phyloP scores from a whole-genome alignment of 2,797 vertebrate genomes.

The Pseudopleuronectes americanus region DNA sequence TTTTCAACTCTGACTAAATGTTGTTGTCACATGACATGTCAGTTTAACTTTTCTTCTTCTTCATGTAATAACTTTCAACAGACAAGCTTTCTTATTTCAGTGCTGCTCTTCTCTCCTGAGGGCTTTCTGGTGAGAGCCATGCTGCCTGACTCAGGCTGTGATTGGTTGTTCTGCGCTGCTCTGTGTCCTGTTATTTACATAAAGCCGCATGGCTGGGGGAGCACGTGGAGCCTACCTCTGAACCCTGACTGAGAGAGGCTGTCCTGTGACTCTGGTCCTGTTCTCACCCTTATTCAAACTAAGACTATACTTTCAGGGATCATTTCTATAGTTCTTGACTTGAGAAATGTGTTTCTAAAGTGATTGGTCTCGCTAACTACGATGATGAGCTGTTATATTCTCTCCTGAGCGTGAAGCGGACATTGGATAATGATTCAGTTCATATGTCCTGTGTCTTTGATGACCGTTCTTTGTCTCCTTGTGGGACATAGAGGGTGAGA shows the following conservation, averaged over 20 bases:
- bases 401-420: slow-evolving; percentile 62
- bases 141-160: not conserved
- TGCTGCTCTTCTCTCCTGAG: no score
- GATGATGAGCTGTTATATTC: slow-evolving; percentile 60
- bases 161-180: not conserved
- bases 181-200: not conserved
- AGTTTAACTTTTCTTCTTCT: no score
- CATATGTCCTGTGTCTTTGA: slow-evolving; percentile 41
- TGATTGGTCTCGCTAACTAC: slow-evolving; percentile 70
- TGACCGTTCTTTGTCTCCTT: slow-evolving; percentile 55
- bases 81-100: no score
- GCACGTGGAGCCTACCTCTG: not conserved
- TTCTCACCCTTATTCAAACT: fast-evolving
- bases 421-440: not conserved
- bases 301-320: slow-evolving; percentile 85
- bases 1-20: no score
- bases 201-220: not conserved
- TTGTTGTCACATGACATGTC: no score
- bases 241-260: slow-evolving; percentile 5
- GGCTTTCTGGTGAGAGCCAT: not conserved
- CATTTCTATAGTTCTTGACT: slow-evolving; percentile 81
- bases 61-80: no score
- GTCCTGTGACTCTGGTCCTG: fast-evolving
- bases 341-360: slow-evolving; percentile 76
- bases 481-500: slow-evolving; percentile 7